These are phyloP conservation scores for Epizoanthus stellaris DNA, from an alignment of 92 coral and sea anemone genomes.

Conservation along the genomic window DNA sequence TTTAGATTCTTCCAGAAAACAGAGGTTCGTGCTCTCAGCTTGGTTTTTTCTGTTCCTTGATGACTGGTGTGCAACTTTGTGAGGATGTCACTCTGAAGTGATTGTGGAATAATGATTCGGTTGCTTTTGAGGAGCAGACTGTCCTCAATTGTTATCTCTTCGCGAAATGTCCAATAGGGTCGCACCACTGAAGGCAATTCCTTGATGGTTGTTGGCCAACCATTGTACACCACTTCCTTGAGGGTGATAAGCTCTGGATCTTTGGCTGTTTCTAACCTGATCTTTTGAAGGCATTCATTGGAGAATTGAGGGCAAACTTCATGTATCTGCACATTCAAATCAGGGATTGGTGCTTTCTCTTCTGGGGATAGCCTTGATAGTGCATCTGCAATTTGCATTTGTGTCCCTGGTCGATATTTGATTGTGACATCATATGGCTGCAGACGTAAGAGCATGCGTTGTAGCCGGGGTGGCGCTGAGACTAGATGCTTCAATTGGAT, in stretches of 20 bases:
- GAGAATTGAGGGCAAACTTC: conserved; percentile 17
- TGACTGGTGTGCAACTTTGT: conserved; percentile 44
- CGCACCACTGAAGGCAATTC: neutral
- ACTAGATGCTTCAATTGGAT: conserved; percentile 33
- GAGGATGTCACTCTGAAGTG: conserved; percentile 22
- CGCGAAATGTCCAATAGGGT: conserved; percentile 45
- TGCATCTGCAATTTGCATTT: conserved; percentile 62
- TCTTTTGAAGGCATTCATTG: conserved; percentile 19
- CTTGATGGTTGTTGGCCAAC: neutral
- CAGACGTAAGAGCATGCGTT: conserved; percentile 42
- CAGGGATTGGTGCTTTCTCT: conserved; percentile 1
- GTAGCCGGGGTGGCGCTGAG: conserved; percentile 45
- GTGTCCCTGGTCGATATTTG: conserved; percentile 34
- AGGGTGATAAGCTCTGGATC: conserved; percentile 22
- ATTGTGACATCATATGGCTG: conserved; percentile 51
- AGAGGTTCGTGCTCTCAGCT: conserved; percentile 55
- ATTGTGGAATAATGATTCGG: conserved; percentile 23
- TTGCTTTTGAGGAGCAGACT: conserved; percentile 37
- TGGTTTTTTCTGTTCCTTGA: conserved; percentile 48
- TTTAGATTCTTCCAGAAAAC: conserved; percentile 59
- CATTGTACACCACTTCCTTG: conserved; percentile 7
- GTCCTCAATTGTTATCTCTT: conserved; percentile 39
- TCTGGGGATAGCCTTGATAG: conserved; percentile 34
- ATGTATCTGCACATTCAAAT: conserved; percentile 45
- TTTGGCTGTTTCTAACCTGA: neutral